Evolutionary conservation across 2,888 invertebrate species (phyloP).

Genomic region (Loripinus fragilis): DNA sequence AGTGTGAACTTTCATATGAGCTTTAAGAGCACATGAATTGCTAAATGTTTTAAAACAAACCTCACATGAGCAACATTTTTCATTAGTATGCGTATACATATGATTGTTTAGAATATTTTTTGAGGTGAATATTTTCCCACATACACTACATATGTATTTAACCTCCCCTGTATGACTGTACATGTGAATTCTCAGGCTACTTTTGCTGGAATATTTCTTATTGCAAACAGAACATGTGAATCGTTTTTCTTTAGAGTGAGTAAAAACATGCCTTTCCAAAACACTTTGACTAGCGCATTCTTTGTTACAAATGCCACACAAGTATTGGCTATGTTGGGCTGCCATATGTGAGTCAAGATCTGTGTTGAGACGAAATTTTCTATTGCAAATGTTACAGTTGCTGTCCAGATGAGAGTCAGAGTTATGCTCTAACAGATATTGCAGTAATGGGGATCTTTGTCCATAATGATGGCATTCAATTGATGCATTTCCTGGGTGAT

Average conservation of each 20-base stretch:
- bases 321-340: neutral
- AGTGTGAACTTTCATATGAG: neutral
- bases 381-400: no score
- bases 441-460: no score
- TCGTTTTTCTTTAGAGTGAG: neutral
- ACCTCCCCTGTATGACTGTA: neutral
- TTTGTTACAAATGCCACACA: neutral
- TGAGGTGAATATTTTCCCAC: no score
- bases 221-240: neutral
- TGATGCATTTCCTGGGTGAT: neutral
- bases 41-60: neutral
- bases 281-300: neutral
- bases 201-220: neutral
- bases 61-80: no score
- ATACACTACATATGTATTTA: neutral
- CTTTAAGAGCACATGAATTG: neutral
- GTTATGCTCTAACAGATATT: no score
- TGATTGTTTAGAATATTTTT: no score
- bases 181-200: neutral
- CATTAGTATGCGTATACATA: no score
- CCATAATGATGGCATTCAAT: neutral
- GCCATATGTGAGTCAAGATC: no score
- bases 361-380: no score
- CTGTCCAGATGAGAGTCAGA: no score
- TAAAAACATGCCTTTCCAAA: neutral